Conservation (phyloP, 2,888 invertebrate species). For the Drosophila emarginata region DNA sequence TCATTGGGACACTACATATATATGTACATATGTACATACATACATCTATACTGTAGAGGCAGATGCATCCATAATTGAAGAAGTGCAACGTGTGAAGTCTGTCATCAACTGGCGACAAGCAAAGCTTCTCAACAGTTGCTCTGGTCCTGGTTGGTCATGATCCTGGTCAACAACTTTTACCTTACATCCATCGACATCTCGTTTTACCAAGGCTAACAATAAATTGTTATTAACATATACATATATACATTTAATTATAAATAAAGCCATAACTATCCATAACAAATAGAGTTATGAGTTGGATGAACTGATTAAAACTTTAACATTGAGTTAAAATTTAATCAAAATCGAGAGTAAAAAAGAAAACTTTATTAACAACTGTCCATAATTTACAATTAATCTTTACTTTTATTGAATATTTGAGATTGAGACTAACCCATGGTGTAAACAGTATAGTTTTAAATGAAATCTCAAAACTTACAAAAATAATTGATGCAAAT, state of each 20-base stretch:
- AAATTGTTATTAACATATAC: slow-evolving; percentile 4
- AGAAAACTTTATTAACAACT: too few species aligned
- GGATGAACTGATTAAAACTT: background rate
- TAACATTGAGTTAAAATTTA: too few species aligned
- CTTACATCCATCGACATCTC: background rate
- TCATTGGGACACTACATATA: too few species aligned
- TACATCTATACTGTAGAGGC: slow-evolving; percentile 14
- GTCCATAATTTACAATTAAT: too few species aligned
- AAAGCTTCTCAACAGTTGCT: slow-evolving; percentile 41
- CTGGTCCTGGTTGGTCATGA: slow-evolving; percentile 17
- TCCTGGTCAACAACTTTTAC: background rate
- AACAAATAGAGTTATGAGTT: background rate
- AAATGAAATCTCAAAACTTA: too few species aligned
- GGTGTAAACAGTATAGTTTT: too few species aligned
- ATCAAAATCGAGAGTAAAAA: too few species aligned
- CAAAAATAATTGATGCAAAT: too few species aligned
- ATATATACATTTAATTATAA: slow-evolving; percentile 17
- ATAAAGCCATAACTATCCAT: slow-evolving; percentile 1
- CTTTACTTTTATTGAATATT: too few species aligned
- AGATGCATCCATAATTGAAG: slow-evolving; percentile 56
- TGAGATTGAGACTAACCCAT: too few species aligned
- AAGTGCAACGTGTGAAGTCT: slow-evolving; percentile 56
- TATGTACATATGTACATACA: too few species aligned
- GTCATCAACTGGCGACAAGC: slow-evolving; percentile 36
- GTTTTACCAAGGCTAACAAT: background rate